phyloP scores from a whole-genome alignment of 2,888 invertebrate genomes.

The Eristalis tenax region DNA sequence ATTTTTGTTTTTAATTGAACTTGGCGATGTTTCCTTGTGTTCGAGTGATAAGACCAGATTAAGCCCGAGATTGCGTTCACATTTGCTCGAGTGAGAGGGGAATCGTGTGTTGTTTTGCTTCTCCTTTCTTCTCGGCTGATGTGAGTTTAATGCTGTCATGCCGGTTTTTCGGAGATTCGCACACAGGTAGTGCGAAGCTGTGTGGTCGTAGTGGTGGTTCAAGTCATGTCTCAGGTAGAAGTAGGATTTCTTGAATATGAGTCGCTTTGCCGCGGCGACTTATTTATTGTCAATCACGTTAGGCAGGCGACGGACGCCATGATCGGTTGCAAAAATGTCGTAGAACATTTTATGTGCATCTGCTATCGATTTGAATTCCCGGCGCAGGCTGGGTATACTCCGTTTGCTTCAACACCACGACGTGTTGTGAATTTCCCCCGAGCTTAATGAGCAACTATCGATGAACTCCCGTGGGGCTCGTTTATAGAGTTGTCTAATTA shows the following conservation, averaged over 20 bases:
- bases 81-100: conserved; percentile 12
- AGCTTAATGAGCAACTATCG: too few species aligned
- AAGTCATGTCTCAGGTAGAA: neutral
- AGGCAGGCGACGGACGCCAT: neutral
- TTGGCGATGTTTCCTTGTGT: neutral
- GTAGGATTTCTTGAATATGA: neutral
- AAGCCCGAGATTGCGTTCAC: conserved; percentile 40
- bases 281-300: too few species aligned
- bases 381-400: too few species aligned
- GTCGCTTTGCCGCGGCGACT: neutral
- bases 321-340: neutral
- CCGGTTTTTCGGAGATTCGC: neutral
- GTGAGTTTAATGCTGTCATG: neutral
- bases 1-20: neutral
- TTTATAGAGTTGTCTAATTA: too few species aligned
- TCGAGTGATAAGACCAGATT: conserved; percentile 45
- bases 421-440: too few species aligned
- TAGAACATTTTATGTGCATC: too few species aligned
- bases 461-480: too few species aligned
- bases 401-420: too few species aligned
- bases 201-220: neutral
- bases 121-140: neutral
- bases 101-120: neutral
- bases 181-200: too few species aligned
- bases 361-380: too few species aligned